A percentile compares a stretch with the other conserved stretches of the same genome.
Conservation (phyloP, 2,888 invertebrate species). For the Pecten maximus region DNA sequence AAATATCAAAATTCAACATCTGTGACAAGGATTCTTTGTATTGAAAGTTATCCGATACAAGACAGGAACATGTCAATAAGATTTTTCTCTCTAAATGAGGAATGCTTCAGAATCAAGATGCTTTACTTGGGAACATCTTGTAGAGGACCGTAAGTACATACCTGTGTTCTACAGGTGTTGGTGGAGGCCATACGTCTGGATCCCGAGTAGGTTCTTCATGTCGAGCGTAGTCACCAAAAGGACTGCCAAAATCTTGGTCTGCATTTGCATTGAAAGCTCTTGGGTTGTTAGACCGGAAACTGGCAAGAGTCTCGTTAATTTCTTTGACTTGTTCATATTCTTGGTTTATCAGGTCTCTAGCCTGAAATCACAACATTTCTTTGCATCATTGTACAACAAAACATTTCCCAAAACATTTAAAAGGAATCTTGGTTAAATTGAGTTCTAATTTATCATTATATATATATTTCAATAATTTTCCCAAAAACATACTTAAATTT, state of each 20-base stretch:
- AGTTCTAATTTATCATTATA: too few relatives aligned
- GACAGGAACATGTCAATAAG: too few relatives aligned
- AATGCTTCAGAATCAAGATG: too few relatives aligned
- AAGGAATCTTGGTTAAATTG: too few relatives aligned
- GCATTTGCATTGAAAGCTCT: slow-evolving; percentile 83
- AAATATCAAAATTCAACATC: too few relatives aligned
- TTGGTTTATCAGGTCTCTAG: slow-evolving; percentile 92
- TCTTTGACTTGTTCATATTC: slow-evolving; percentile 96
- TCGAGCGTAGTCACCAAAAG: slow-evolving; percentile 65
- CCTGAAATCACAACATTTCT: slow-evolving; percentile 84
- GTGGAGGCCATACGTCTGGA: slow-evolving; percentile 92
- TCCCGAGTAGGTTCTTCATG: slow-evolving; percentile 89
- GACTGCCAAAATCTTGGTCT: slow-evolving; percentile 61
- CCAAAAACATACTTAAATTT: too few relatives aligned
- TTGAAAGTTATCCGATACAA: too few relatives aligned
- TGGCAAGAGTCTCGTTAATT: slow-evolving; percentile 89
- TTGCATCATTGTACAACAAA: too few relatives aligned
- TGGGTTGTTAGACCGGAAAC: slow-evolving; percentile 86
- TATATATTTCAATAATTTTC: too few relatives aligned
- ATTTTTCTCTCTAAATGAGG: too few relatives aligned
- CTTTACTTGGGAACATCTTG: background rate
- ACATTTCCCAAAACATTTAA: too few relatives aligned
- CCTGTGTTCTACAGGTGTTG: slow-evolving; percentile 83
- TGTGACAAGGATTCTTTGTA: too few relatives aligned
- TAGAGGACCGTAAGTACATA: slow-evolving; percentile 54